Base-by-base conservation (phyloP, 2,888 invertebrate genomes). In the Keiferia lycopersicella region DNA sequence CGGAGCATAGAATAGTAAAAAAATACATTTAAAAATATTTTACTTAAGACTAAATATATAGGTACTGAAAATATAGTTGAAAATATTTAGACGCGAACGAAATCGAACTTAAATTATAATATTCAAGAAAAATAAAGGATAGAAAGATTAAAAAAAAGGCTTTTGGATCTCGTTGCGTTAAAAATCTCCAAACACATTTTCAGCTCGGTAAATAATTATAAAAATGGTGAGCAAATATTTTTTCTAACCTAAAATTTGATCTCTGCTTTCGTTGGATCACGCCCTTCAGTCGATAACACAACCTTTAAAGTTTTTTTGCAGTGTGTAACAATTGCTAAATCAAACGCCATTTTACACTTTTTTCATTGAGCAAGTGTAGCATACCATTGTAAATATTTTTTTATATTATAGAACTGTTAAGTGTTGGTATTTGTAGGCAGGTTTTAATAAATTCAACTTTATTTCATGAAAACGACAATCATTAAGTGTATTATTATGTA, bases 161-260 rank as follows among this genome's bases (percentile, higher is more conserved):
- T 45, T 45, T 45, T 16, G 45, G n/a, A 11, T 45, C 45, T 16
- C 45, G 45, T 45, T 45, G 45, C 45, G 45, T 45, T 16, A 45
- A 45, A 45, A 45, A 45, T 45, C 45, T 45, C 8, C 22, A 53
- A 53, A 22, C 14, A 53, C 26, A 53, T 22, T 53, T 22, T 22
- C 51, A 53, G 51, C 26, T 20, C 51, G 22, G 26, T 53, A 53
- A 53, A 53, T 53, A 53, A 53, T 22, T 6, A 22, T 53, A 53
- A 22, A 53, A 53, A 53, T 45, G 68, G 69, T 80, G 80, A 80
- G 80, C 80, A 80, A 80, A 72, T 26, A 26, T 78, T 71, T 73
- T 74, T 70, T 69, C 73, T 66, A 66, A 69, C 18, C 71, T 75
- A 77, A 68, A 66, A n/a, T n/a, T 3, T 18, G 38, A 59, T 59